Evolutionary conservation across 2,888 invertebrate species (phyloP).

Genomic region (Strigamia transsilvanica): DNA sequence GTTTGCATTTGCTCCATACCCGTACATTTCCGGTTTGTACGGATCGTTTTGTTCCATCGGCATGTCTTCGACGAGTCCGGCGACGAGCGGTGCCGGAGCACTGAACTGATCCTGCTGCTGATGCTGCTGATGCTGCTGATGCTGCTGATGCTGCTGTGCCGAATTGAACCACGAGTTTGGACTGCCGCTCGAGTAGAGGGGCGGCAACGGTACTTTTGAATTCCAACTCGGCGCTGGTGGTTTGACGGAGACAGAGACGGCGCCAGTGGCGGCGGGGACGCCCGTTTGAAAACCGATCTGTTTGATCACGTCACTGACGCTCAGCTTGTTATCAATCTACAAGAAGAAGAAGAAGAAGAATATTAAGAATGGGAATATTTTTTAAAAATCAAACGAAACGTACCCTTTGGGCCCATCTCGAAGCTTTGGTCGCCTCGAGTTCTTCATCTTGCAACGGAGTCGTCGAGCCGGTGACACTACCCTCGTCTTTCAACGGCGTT

Average conservation of each 20-base stretch:
- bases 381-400: too few species aligned
- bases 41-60: slow-evolving; percentile 8
- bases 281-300: too few species aligned
- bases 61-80: not conserved
- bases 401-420: not conserved
- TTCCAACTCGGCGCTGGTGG: not conserved
- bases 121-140: not conserved
- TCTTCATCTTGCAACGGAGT: slow-evolving; percentile 59
- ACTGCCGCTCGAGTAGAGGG: not conserved
- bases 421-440: slow-evolving; percentile 51
- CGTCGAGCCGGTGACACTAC: slow-evolving; percentile 57
- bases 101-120: not conserved
- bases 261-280: too few species aligned
- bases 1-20: slow-evolving; percentile 79
- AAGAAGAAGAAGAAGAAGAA: not conserved
- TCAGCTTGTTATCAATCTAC: not conserved
- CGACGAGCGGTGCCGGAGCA: not conserved
- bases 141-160: not conserved
- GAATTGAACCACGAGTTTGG: slow-evolving; percentile 11
- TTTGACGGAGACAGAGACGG: too few species aligned
- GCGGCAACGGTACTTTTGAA: not conserved
- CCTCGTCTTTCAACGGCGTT: slow-evolving; percentile 59
- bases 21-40: slow-evolving; percentile 67
- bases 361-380: too few species aligned
- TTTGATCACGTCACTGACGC: too few species aligned